These are phyloP conservation scores for Nycticebus coucang DNA, from an alignment of 2,113 vertebrate species.

Conservation along the genomic window DNA sequence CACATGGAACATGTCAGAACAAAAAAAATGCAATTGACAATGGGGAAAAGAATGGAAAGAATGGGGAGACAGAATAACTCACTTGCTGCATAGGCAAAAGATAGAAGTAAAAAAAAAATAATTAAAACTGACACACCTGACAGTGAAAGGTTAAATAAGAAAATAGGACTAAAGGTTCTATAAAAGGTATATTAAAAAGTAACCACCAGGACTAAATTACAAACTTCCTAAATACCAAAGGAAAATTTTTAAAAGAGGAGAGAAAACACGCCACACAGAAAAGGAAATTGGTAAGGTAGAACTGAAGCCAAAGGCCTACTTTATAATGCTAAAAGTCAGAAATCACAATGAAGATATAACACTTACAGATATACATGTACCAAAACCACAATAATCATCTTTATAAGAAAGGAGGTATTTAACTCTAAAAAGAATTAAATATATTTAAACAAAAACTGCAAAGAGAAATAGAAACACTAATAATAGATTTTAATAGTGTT, in stretches of 20 bases:
- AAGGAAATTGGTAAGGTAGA: neutral
- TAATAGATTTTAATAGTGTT: slow-evolving; percentile 3
- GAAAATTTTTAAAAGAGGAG: neutral
- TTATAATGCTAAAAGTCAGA: neutral
- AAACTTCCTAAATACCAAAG: neutral
- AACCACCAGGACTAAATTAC: neutral
- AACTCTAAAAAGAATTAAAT: neutral
- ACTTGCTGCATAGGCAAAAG: neutral
- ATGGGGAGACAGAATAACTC: neutral
- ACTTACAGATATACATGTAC: neutral
- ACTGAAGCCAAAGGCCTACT: slow-evolving; percentile 11
- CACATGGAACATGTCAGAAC: neutral
- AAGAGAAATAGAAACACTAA: slow-evolving; percentile 37
- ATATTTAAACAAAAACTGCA: slow-evolving; percentile 20
- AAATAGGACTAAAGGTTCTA: neutral
- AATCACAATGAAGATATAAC: neutral
- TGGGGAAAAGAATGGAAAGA: neutral
- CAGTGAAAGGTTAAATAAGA: neutral
- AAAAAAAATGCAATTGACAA: neutral
- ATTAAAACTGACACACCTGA: neutral
- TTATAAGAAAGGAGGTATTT: neutral
- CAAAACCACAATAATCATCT: neutral
- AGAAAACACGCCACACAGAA: neutral
- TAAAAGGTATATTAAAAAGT: neutral
- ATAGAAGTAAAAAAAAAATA: neutral